A percentile compares a stretch with the other conserved stretches of the same genome.
phyloP scores from a whole-genome alignment of 2,888 invertebrate genomes.

The Alloscopus bannaensis region DNA sequence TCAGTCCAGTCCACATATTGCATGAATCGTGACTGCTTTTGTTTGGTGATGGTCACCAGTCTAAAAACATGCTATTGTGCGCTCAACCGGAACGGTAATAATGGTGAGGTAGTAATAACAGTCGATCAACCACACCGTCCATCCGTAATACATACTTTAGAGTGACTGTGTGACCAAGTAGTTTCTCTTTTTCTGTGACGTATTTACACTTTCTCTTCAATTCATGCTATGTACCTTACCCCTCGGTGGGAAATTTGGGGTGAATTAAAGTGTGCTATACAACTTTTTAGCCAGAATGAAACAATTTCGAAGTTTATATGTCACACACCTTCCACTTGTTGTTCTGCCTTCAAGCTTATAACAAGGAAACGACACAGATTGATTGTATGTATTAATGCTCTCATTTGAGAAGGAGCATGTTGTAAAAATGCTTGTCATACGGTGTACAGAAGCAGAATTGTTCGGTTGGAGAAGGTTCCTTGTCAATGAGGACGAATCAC shows the following conservation, averaged over 20 bases:
- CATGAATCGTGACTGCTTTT: background rate
- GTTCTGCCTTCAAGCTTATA: background rate
- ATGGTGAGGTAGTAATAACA: slow-evolving; percentile 34
- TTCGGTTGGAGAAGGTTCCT: background rate
- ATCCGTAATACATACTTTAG: too few relatives aligned
- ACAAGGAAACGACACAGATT: background rate
- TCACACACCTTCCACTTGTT: background rate
- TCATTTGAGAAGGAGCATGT: background rate
- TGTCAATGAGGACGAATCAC: too few relatives aligned
- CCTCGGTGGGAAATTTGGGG: background rate
- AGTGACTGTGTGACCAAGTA: too few relatives aligned
- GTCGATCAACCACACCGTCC: slow-evolving; percentile 54
- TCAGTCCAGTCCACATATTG: too few relatives aligned
- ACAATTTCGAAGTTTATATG: slow-evolving; percentile 13
- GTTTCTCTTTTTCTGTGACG: slow-evolving; percentile 33
- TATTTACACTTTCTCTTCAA: background rate
- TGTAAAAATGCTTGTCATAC: background rate
- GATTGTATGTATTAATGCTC: slow-evolving; percentile 12
- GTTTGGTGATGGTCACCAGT: background rate
- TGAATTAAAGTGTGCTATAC: slow-evolving; percentile 24
- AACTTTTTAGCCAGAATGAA: slow-evolving; percentile 17
- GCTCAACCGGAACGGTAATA: background rate
- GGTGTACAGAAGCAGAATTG: background rate
- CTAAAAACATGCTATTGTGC: slow-evolving; percentile 1
- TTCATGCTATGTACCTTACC: background rate